These are phyloP conservation scores for Drosophila seguyi DNA, from an alignment of 1,140 invertebrate species.

Conservation along the genomic window DNA sequence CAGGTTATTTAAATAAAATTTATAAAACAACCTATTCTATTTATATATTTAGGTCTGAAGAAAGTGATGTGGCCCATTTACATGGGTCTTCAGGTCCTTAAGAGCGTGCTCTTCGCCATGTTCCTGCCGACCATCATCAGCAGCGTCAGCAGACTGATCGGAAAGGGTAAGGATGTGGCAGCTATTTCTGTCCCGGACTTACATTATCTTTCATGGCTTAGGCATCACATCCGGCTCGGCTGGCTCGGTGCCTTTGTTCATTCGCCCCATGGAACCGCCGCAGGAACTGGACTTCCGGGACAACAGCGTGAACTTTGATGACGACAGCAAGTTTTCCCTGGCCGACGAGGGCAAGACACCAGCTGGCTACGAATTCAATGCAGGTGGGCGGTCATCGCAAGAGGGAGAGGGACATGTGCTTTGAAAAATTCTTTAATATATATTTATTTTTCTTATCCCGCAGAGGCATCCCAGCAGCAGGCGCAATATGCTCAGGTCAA, in stretches of 20 bases:
- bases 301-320: slow-evolving; percentile 83
- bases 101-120: slow-evolving; percentile 91
- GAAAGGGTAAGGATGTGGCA: slow-evolving; percentile 88
- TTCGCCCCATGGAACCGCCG: slow-evolving; percentile 76
- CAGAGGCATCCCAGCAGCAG: slow-evolving; percentile 79
- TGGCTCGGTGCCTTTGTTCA: slow-evolving; percentile 72
- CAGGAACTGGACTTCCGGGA: slow-evolving; percentile 89
- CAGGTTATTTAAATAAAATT: no score
- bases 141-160: slow-evolving; percentile 92
- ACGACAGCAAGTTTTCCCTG: slow-evolving; percentile 85
- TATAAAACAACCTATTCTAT: not conserved
- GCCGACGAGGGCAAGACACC: slow-evolving; percentile 85
- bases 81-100: slow-evolving; percentile 91
- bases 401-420: not conserved
- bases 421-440: not conserved
- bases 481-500: slow-evolving; percentile 73
- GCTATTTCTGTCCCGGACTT: not conserved
- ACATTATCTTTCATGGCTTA: slow-evolving; percentile 18
- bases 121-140: slow-evolving; percentile 93
- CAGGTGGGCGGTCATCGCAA: slow-evolving; percentile 66
- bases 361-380: slow-evolving; percentile 81
- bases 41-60: slow-evolving; percentile 87
- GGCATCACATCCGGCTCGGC: slow-evolving; percentile 70
- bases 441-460: not conserved
- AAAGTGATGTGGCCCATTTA: slow-evolving; percentile 92